phyloP scores from a whole-genome alignment of 2,888 invertebrate genomes.

The Horisme vitalbata region DNA sequence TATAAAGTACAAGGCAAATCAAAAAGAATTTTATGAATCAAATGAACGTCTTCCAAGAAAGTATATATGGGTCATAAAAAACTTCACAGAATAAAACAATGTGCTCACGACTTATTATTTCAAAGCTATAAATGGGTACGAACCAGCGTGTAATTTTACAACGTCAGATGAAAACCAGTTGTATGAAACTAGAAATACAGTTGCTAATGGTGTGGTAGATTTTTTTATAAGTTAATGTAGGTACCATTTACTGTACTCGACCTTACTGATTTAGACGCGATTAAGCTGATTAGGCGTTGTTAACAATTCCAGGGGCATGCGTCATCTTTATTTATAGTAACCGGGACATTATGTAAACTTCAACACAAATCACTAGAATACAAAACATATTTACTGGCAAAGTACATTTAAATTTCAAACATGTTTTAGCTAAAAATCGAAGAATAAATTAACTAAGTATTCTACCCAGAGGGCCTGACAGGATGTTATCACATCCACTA shows the following conservation, averaged over 20 bases:
- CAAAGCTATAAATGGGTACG: slow-evolving; percentile 7
- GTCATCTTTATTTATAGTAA: slow-evolving; percentile 41
- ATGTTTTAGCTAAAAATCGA: not conserved
- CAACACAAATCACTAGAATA: slow-evolving; percentile 11
- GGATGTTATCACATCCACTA: too few relatives aligned
- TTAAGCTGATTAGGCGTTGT: slow-evolving; percentile 34
- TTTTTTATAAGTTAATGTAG: not conserved
- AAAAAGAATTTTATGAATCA: slow-evolving; percentile 4
- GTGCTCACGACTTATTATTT: slow-evolving; percentile 6
- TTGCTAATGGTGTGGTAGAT: not conserved
- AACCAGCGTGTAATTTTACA: not conserved
- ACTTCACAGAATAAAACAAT: slow-evolving; percentile 27
- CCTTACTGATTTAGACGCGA: slow-evolving; percentile 36
- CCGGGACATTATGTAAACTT: slow-evolving; percentile 25
- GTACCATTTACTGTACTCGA: slow-evolving; percentile 10
- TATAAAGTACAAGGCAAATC: not conserved
- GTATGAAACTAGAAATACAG: slow-evolving; percentile 3
- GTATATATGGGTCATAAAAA: slow-evolving; percentile 23
- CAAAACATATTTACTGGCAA: slow-evolving; percentile 2
- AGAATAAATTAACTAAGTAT: slow-evolving; percentile 2
- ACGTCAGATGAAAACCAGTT: slow-evolving; percentile 5
- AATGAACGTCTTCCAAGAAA: slow-evolving; percentile 20
- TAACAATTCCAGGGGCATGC: slow-evolving; percentile 33
- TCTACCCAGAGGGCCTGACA: not conserved
- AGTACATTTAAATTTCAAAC: not conserved